These are phyloP conservation scores for Montifringilla adamsi DNA, from an alignment of 2,113 vertebrate genomes.

Conservation along the genomic window DNA sequence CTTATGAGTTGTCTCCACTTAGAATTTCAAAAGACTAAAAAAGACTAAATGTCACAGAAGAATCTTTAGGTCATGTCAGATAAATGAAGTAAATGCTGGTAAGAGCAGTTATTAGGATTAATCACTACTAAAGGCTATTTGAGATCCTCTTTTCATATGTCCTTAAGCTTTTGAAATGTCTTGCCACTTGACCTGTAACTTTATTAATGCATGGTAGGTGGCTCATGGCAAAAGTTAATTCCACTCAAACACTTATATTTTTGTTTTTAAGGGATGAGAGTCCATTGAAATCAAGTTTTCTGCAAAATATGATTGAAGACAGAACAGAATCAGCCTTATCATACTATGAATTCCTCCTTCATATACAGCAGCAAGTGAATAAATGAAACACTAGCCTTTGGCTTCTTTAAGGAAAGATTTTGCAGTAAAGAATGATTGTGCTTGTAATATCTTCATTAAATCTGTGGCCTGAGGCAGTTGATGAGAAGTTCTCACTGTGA, in stretches of 20 bases:
- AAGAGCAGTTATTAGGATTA: neutral
- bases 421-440: conserved; percentile 49
- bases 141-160: neutral
- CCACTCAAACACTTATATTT: conserved; percentile 11
- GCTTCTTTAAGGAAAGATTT: conserved; percentile 51
- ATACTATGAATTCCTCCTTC: conserved; percentile 96
- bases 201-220: neutral
- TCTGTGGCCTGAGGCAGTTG: conserved; percentile 73
- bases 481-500: conserved; percentile 81
- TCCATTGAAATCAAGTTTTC: conserved; percentile 86
- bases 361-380: conserved; percentile 95
- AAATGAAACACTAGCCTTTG: conserved; percentile 78
- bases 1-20: neutral
- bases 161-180: neutral
- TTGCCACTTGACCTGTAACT: neutral
- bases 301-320: conserved; percentile 97
- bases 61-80: neutral
- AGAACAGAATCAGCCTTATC: conserved; percentile 95
- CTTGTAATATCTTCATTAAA: conserved; percentile 64
- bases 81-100: neutral
- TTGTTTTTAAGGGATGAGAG: conserved; percentile 87
- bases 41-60: neutral
- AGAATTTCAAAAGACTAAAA: neutral
- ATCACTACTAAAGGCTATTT: neutral
- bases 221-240: neutral